Base-by-base conservation (phyloP, 2,888 invertebrate genomes). In the Trichogramma evanescens region DNA sequence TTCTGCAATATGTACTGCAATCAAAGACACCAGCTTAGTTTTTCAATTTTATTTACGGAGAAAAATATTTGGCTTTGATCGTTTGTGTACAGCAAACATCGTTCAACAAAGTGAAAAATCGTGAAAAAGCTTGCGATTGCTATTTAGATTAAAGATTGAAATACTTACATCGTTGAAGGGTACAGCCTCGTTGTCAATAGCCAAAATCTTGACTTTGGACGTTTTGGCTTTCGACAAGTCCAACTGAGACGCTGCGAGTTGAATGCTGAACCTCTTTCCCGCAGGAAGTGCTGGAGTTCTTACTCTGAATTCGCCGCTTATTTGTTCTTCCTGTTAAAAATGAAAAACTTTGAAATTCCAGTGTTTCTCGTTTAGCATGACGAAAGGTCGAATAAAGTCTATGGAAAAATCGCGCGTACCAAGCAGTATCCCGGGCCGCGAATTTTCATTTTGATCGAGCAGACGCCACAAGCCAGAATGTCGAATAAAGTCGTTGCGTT, bases 181-280 rank as follows among this genome's bases (percentile, higher is more conserved):
- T 3, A 49, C 4, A 6, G 38, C 5, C 6, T 59, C 61, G 9
- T 73, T 75, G 56, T 75, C 74, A 2, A 72, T 71, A 1, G 77
- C 77, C 7, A 76, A 65, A 8, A 78, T 72, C 66, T 74, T 76
- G 5, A 78, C 70, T n/a, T 69, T 71, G 3, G 73, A 72, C n/a
- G 74, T 68, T 62, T 70, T 72, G 4, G 68, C 66, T 45, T 45
- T 45, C 9, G 61, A 39, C 52, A 75, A 65, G 64, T 77, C 74
- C 57, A 72, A 70, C 8, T 71, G 70, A 10, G 72, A 73, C 2
- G 75, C 70, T 6, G 75, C 73, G 62, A 78, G 69, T 63, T 75
- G 73, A n/a, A 78, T 67, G n/a, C 70, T 74, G 60, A 75, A 78
- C 54, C 68, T 69, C 63, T 72, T 75, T 7, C 76, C 76, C n/a